A percentile compares a stretch with the other conserved stretches of the same genome.
phyloP scores from a whole-genome alignment of 2,888 invertebrate species.

The Nematopogon swammerdamellus region DNA sequence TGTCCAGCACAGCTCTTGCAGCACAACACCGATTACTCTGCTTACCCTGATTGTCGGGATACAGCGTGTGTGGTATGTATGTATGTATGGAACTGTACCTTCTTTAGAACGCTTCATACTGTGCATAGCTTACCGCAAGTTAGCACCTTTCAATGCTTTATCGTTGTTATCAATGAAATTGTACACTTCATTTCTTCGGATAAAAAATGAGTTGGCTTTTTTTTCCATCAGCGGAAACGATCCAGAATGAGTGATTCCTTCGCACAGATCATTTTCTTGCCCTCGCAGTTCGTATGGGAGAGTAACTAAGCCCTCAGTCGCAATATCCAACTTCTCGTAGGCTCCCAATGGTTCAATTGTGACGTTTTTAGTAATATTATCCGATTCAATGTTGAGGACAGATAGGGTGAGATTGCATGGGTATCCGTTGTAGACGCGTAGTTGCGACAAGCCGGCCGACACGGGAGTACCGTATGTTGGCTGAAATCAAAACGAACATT shows the following conservation, averaged over 20 bases:
- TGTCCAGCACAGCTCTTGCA: too few species aligned
- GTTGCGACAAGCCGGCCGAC: constrained; percentile 53
- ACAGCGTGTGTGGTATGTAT: too few species aligned
- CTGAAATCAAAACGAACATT: constrained; percentile 28
- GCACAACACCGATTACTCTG: too few species aligned
- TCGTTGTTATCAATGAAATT: constrained; percentile 39
- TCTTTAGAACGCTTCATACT: too few species aligned
- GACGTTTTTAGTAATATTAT: constrained; percentile 10
- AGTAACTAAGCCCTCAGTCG: constrained; percentile 17
- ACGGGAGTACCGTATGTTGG: constrained; percentile 60
- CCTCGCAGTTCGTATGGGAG: constrained; percentile 36
- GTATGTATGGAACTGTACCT: too few species aligned
- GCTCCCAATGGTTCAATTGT: constrained; percentile 30
- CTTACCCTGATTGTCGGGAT: too few species aligned
- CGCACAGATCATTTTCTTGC: constrained; percentile 20
- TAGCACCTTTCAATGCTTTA: constrained; percentile 37
- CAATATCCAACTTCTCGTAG: constrained; percentile 40
- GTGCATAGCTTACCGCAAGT: constrained; percentile 30
- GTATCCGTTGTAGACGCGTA: constrained; percentile 69
- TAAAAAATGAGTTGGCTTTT: constrained; percentile 40
- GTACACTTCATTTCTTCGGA: constrained; percentile 21
- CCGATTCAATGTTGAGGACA: constrained; percentile 8
- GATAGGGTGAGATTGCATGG: constrained; percentile 54
- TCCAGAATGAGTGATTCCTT: constrained; percentile 19
- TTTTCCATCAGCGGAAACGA: constrained; percentile 26